Evolutionary conservation across 2,797 vertebrate genomes (phyloP), one percentile per base, ranked within the genome.

Genomic region (Malacoctenus gilli): DNA sequence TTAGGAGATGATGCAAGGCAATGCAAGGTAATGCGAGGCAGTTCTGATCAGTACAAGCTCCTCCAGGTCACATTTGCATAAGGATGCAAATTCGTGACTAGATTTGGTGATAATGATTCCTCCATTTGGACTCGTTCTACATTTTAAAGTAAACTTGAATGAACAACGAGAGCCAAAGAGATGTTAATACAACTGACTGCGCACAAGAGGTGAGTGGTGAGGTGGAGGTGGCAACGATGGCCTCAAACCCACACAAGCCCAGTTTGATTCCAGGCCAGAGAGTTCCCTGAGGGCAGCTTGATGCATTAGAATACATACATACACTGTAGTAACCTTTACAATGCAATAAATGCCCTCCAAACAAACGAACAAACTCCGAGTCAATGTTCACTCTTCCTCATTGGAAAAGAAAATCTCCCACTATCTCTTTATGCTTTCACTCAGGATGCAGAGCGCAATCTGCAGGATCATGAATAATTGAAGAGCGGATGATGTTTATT

Each of bases 401-500:
- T 12, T 3, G 14, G 22, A 13, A n/a, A 23, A 10, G 8, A 4
- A 8, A 7, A 15, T 30, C 13, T 19, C 23, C 9, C 18, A 15
- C 36, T 6, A 9, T 25, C 34, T 50, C 20, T 2, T 52, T 36
- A 25, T 5, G 25, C 14, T 68, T 66, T 57, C 37, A 52, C 34
- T 23, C 20, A 37, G 47, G 44, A 66, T 28, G 8, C 54, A 40
- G 16, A 48, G 54, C 40, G 44, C 20, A 55, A 49, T 55, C 35
- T 40, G 16, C 19, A 5, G 34, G 38, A 34, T 57, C 37, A 68
- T 57, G 59, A 57, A 73, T 67, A 39, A 72, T 32, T 69, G 55
- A 74, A 44, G 65, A 65, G 5, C 28, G 0, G 1, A 14, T 53
- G 54, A 67, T 69, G 58, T 58, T 57, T 46, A 81, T 50, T 57